Base-by-base conservation (phyloP, 2,888 invertebrate species). In the Arrhopalites spinosus region DNA sequence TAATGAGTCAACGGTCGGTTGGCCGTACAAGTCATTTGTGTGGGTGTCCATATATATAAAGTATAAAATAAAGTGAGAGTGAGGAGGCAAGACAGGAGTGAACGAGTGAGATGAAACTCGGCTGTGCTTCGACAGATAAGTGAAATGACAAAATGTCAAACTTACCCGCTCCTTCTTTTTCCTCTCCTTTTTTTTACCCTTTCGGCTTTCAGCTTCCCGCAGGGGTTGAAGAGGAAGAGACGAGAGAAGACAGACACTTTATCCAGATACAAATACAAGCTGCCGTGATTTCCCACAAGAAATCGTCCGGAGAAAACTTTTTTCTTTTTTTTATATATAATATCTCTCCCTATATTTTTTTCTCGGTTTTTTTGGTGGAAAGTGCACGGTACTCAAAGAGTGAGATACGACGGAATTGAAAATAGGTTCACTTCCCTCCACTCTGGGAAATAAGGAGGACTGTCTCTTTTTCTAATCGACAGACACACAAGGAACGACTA, bases 131-230 rank as follows among this genome's bases (percentile, higher is more conserved):
- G 27, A 50, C 68, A 59, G 71, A 71, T 71, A 71, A 71, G 59
- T 71, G 59, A 71, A 59, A 71, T 71, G 71, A 59, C 71, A n/a
- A n/a, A n/a, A 71, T 71, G 71, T 71, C 71, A 59, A 59, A 53
- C 45, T 50, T 69, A 36, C 69, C 53, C 53, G 69, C 43, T 53
- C 47, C 30, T 53, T 63, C 30, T 5, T 45, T 45, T 45, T 17
- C n/a, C 2, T 20, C 61, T 1, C 36, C 36, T 30, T 30, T n/a
- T 36, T 64, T 23, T 36, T 17, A 13, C 27, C 11, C 36, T 36
- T 15, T 64, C 43, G 5, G n/a, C 64, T 17, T 36, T 64, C 64
- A 15, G 17, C 36, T 36, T 20, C 15, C 53, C 20, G 53, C 15
- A 53, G 53, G 36, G 36, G 36, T 36, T 3, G 36, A 11, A 36